phyloP scores from a whole-genome alignment of 23 tunicate genomes.

The Clavelina lepadiformis region DNA sequence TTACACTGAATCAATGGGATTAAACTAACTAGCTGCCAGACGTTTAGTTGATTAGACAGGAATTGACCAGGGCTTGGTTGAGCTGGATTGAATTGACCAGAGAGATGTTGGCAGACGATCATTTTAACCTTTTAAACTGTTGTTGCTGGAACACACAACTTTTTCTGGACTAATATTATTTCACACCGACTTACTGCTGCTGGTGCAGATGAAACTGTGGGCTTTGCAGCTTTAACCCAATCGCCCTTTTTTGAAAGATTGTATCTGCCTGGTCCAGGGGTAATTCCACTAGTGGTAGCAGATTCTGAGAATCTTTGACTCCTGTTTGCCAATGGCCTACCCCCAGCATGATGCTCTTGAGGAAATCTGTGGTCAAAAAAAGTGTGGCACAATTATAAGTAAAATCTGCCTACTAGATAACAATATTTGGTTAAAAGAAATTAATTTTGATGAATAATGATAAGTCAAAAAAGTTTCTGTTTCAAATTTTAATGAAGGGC shows the following conservation, averaged over 20 bases:
- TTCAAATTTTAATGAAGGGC: too few relatives aligned
- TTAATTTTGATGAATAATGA: not conserved
- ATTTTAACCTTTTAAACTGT: too few relatives aligned
- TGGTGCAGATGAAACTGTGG: constrained; percentile 22
- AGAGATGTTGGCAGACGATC: too few relatives aligned
- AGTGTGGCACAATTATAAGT: not conserved
- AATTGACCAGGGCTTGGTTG: too few relatives aligned
- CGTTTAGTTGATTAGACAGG: too few relatives aligned
- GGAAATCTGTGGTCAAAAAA: constrained; percentile 17
- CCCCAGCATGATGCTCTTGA: constrained; percentile 54
- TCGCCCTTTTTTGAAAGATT: constrained; percentile 78
- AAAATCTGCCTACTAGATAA: not conserved
- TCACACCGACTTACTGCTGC: constrained; percentile 29
- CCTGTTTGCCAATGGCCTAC: constrained; percentile 73
- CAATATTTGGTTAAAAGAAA: not conserved
- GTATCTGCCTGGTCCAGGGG: constrained; percentile 88
- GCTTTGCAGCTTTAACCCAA: constrained; percentile 70
- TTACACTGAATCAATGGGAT: too few relatives aligned
- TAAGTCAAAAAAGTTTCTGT: too few relatives aligned
- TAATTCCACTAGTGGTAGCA: constrained; percentile 40
- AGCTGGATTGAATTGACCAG: too few relatives aligned
- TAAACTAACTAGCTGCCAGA: too few relatives aligned
- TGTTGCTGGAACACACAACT: too few relatives aligned
- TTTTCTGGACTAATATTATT: too few relatives aligned
- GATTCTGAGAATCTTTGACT: constrained; percentile 53